Base-by-base conservation (phyloP, 2,797 vertebrate genomes). In the Acestrorhynchus altus region DNA sequence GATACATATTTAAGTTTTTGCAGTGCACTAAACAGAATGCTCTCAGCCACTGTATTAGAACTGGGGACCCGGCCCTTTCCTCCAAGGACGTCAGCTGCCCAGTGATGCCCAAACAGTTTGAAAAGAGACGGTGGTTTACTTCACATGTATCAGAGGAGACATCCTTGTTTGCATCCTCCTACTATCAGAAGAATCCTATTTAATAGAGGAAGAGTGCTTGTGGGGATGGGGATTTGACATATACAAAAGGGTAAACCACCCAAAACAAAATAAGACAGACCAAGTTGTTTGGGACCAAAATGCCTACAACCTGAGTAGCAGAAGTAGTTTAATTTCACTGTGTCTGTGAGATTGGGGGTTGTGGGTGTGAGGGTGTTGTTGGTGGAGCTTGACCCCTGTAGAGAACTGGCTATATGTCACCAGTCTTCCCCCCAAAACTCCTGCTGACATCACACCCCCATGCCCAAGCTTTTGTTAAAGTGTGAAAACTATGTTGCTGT, bases 391-490 rank as follows among this genome's bases (percentile, higher is more conserved):
- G 90, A 87, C 59, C 83, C 6, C 5, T 18, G n/a, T 0, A 4
- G 71, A 84, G 46, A 2, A 67, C 75, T 72, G 47, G 61, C 78
- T 85, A 84, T 72, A 68, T 66, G 54, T 61, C 47, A 60, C 26
- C n/a, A 24, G 15, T 59, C 59, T 63, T 76, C 81, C 15, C 18
- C 52, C 28, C 46, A 51, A 57, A 57, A 51, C 24, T 49, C 57
- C 61, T 77, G 60, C 87, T 87, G 82, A 68, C 82, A 83, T 39
- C 18, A 46, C 61, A 42, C 49, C 22, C 24, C 71, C 51, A 83
- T 42, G 11, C 31, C 42, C 12, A 28, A 61, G 44, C 10, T 56
- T 82, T 83, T 78, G 65, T 85, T 84, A 71, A 51, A 81, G 81
- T 44, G 59, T 57, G n/a, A 71, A 73, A 56, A 42, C 69, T 39